A percentile compares a stretch with the other conserved stretches of the same genome.
phyloP scores from a whole-genome alignment of 1,140 invertebrate genomes.

The Lordiphosa mommai region DNA sequence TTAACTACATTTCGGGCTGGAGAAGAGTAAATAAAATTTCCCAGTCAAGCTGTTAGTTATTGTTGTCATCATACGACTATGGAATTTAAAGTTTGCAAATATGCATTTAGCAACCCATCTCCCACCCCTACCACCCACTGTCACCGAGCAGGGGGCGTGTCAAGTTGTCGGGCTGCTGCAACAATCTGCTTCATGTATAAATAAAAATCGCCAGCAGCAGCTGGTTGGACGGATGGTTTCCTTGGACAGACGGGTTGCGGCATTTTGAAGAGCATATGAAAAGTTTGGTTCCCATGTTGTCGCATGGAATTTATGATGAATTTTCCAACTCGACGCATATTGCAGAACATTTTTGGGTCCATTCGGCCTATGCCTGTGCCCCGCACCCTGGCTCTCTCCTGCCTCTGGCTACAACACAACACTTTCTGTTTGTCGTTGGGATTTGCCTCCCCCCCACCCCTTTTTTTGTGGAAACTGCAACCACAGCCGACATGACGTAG shows the following conservation, averaged over 20 bases:
- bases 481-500: conserved; percentile 54
- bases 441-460: too few species aligned
- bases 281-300: conserved; percentile 65
- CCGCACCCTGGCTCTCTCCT: conserved; percentile 2
- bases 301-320: conserved; percentile 77
- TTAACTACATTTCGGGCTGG: conserved; percentile 34
- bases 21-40: conserved; percentile 32
- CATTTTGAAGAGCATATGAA: conserved; percentile 60
- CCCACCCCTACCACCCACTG: background rate
- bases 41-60: conserved; percentile 42
- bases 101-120: conserved; percentile 51
- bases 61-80: conserved; percentile 38
- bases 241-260: conserved; percentile 23
- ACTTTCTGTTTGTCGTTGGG: conserved; percentile 11
- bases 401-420: background rate
- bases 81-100: conserved; percentile 57
- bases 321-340: conserved; percentile 72
- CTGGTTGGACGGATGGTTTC: conserved; percentile 12
- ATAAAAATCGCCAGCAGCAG: conserved; percentile 47
- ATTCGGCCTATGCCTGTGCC: conserved; percentile 36
- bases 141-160: background rate
- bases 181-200: conserved; percentile 36
- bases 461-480: conserved; percentile 48
- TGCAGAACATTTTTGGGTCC: conserved; percentile 72
- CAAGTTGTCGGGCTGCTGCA: conserved; percentile 37